Evolutionary conservation across 2,888 invertebrate species (phyloP).

Genomic region (Sussaba pulchella): DNA sequence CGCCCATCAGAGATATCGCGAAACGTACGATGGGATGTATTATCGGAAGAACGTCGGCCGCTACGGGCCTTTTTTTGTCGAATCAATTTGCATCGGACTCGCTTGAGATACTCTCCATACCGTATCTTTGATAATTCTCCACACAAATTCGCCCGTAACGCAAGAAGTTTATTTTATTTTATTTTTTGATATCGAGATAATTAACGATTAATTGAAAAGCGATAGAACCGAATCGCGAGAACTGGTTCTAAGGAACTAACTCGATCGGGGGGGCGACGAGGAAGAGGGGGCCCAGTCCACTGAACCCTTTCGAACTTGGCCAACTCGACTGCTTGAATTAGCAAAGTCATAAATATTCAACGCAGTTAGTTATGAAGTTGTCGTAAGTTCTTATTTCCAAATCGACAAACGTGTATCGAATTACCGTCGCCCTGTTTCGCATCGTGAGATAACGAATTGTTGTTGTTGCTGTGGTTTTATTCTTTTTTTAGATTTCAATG

Average conservation of each 20-base stretch:
- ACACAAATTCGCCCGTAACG: not conserved
- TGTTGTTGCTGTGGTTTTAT: no score
- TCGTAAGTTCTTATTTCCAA: not conserved
- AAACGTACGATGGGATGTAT: no score
- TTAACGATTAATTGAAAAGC: not conserved
- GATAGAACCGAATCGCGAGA: not conserved
- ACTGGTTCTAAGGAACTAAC: not conserved
- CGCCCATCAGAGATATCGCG: slow-evolving; percentile 36
- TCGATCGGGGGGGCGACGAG: not conserved
- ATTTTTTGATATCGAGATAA: not conserved
- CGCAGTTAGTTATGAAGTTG: slow-evolving; percentile 18
- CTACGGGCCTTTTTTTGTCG: slow-evolving; percentile 29
- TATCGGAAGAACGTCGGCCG: no score
- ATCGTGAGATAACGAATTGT: not conserved
- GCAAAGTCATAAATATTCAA: slow-evolving; percentile 24
- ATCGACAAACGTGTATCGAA: not conserved
- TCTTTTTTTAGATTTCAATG: no score
- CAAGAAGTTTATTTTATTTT: no score
- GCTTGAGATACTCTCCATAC: slow-evolving; percentile 6
- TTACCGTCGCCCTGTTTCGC: not conserved
- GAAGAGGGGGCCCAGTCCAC: not conserved
- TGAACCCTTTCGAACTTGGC: not conserved
- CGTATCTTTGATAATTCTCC: slow-evolving; percentile 28
- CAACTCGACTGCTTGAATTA: slow-evolving; percentile 15
- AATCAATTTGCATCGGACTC: slow-evolving; percentile 63